Evolutionary conservation across 2,113 vertebrate species (phyloP).

Genomic region (Datnioides undecimradiatus): DNA sequence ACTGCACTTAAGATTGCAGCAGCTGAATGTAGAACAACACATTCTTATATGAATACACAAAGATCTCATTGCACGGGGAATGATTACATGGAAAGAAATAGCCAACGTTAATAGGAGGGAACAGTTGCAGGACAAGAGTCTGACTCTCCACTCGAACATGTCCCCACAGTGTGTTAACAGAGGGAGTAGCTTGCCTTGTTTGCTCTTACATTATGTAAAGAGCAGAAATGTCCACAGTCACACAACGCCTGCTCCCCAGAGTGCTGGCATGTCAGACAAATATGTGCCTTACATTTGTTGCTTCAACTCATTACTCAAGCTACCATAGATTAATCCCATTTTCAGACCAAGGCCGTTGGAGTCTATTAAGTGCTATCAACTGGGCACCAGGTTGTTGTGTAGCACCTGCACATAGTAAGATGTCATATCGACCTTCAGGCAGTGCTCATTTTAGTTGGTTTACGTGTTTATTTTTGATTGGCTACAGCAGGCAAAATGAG

Average conservation of each 20-base stretch:
- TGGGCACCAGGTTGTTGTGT: slow-evolving; percentile 19
- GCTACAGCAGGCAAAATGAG: slow-evolving; percentile 38
- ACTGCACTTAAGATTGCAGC: slow-evolving; percentile 26
- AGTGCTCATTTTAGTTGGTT: slow-evolving; percentile 42
- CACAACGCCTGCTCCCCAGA: slow-evolving; percentile 54
- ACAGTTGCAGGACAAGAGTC: slow-evolving; percentile 49
- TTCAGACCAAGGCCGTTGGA: slow-evolving; percentile 14
- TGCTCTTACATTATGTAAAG: slow-evolving; percentile 62
- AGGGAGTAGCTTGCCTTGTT: slow-evolving; percentile 46
- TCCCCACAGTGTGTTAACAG: slow-evolving; percentile 22
- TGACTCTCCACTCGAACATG: slow-evolving; percentile 26
- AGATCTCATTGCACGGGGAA: slow-evolving; percentile 49
- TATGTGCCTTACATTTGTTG: slow-evolving; percentile 17
- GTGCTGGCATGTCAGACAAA: slow-evolving; percentile 39
- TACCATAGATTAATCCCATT: slow-evolving; percentile 14
- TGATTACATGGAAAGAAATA: slow-evolving; percentile 48
- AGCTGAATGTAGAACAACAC: slow-evolving; percentile 38
- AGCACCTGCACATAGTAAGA: not conserved
- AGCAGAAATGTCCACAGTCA: slow-evolving; percentile 21
- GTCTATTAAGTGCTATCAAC: slow-evolving; percentile 26
- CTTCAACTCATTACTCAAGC: slow-evolving; percentile 3
- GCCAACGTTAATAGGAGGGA: slow-evolving; percentile 35
- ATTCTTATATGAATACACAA: slow-evolving; percentile 50
- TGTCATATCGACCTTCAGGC: slow-evolving; percentile 6
- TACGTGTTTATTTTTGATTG: slow-evolving; percentile 25